A percentile compares a stretch with the other conserved stretches of the same genome.
These are phyloP conservation scores for Ligdia adustata DNA, from an alignment of 2,888 invertebrate genomes.

Conservation along the genomic window DNA sequence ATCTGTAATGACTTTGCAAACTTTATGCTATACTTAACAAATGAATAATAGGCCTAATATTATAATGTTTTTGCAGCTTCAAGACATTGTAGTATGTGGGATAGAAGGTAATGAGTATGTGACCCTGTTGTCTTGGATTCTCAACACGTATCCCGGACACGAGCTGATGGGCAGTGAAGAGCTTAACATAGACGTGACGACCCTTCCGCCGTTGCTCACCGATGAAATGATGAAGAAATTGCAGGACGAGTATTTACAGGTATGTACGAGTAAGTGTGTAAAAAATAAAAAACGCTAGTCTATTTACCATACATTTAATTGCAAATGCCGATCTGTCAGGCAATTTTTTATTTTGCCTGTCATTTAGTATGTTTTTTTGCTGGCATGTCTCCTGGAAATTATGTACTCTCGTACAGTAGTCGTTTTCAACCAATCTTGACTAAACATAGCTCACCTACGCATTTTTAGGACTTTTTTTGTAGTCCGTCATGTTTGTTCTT, in stretches of 20 bases:
- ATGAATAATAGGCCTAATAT: too few species aligned
- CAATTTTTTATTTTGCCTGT: too few species aligned
- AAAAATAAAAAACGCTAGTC: not conserved
- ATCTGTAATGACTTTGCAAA: too few species aligned
- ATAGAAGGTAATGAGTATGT: slow-evolving; percentile 98
- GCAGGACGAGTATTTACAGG: slow-evolving; percentile 91
- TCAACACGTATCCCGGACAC: slow-evolving; percentile 94
- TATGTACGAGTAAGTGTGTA: slow-evolving; percentile 43
- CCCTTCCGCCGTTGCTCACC: slow-evolving; percentile 90
- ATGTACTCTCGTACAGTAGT: too few species aligned
- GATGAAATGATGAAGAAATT: slow-evolving; percentile 89
- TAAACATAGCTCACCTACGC: not conserved
- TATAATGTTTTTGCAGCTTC: slow-evolving; percentile 87
- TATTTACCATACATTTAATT: too few species aligned
- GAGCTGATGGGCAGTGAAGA: slow-evolving; percentile 96
- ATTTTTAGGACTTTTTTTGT: not conserved
- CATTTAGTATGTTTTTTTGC: too few species aligned
- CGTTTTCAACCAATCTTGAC: too few species aligned
- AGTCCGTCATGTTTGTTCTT: too few species aligned
- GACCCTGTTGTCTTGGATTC: slow-evolving; percentile 95
- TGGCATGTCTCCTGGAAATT: too few species aligned
- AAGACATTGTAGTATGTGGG: slow-evolving; percentile 94
- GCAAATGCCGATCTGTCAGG: too few species aligned
- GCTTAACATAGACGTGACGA: slow-evolving; percentile 88
- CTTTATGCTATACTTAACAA: too few species aligned